Base-by-base conservation (phyloP, 1,140 invertebrate genomes). In the Paralvinella palmiformis region DNA sequence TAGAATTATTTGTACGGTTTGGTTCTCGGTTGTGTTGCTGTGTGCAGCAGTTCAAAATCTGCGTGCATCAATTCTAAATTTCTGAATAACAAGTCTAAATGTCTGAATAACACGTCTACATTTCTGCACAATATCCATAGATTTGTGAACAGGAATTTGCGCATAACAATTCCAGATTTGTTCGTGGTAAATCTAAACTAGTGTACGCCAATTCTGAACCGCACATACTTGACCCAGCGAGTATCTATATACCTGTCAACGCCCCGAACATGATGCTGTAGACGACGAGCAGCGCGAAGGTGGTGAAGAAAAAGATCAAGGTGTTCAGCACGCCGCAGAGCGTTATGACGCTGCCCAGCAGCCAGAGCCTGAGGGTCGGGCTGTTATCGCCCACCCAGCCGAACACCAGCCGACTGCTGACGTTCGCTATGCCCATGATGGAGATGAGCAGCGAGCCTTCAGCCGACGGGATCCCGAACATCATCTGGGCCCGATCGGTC, bases 191-290 rank as follows among this genome's bases (percentile, higher is more conserved):
- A n/a, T n/a, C n/a, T n/a, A n/a, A n/a, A n/a, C n/a, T n/a, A n/a
- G n/a, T n/a, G n/a, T n/a, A n/a, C n/a, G n/a, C n/a, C n/a, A n/a
- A n/a, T n/a, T n/a, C n/a, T n/a, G n/a, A n/a, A n/a, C n/a, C n/a
- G n/a, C n/a, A n/a, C n/a, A n/a, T n/a, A n/a, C n/a, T n/a, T n/a
- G n/a, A n/a, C n/a, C n/a, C n/a, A n/a, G n/a, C n/a, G n/a, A n/a
- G n/a, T n/a, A n/a, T n/a, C n/a, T n/a, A n/a, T n/a, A n/a, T n/a
- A 96, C 92, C 94, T 66, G 98, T 91, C 72, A 94, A 91, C 66
- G 96, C 83, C 58, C 96, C 96, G 79, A 98, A 98, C 68, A 92
- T 87, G 59, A 91, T 85, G 22, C 91, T 85, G 79, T 95, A 91
- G 2, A 85, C 80, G n/a, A 92, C 86, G 67, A 94, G 92, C 44